Evolutionary conservation across 2,888 invertebrate species (phyloP).

Genomic region (Acanthosepion esculentum): DNA sequence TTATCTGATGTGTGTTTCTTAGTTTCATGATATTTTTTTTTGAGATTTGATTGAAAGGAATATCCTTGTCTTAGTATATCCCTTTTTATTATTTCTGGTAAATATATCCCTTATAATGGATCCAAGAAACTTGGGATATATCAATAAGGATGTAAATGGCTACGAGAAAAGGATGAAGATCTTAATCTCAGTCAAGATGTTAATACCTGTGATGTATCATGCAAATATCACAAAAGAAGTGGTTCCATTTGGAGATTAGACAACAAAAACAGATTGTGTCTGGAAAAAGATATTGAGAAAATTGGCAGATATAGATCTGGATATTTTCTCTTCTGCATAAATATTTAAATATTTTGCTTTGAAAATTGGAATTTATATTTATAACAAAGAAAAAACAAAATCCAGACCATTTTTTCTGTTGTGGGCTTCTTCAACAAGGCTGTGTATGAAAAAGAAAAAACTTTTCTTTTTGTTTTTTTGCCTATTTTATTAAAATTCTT

Average conservation of each 20-base stretch:
- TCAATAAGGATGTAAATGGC: not conserved
- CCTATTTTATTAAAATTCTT: not conserved
- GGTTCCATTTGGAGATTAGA: not conserved
- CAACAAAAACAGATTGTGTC: not conserved
- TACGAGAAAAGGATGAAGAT: not conserved
- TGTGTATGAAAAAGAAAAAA: not conserved
- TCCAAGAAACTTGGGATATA: not conserved
- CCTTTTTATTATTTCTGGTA: not conserved
- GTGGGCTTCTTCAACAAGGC: not conserved
- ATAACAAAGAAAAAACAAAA: not conserved
- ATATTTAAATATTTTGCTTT: slow-evolving; percentile 2
- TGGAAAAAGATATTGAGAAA: not conserved
- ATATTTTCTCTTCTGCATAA: not conserved
- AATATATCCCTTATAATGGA: not conserved
- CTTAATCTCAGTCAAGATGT: not conserved
- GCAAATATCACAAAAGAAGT: slow-evolving; percentile 5
- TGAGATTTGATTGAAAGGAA: not conserved
- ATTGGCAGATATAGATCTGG: not conserved
- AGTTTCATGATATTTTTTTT: not conserved
- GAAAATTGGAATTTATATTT: not conserved
- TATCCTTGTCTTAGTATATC: not conserved
- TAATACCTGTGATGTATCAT: not conserved
- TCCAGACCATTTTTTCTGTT: not conserved
- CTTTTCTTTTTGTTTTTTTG: not conserved
- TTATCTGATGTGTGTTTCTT: not conserved